These are phyloP conservation scores for Silurus asotus DNA, from an alignment of 2,113 vertebrate species.

Conservation along the genomic window DNA sequence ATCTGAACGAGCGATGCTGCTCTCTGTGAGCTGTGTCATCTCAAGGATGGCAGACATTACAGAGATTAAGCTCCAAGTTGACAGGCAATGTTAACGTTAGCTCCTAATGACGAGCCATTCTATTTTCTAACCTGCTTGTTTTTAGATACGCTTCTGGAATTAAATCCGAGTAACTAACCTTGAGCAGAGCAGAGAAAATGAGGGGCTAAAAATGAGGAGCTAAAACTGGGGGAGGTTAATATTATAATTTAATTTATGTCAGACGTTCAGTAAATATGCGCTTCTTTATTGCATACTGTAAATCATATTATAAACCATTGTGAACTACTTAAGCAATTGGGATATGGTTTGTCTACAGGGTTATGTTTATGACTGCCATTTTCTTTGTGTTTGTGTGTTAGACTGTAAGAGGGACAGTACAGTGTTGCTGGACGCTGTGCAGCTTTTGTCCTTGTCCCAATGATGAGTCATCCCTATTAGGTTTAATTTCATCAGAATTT, in stretches of 20 bases:
- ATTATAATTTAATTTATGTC: background rate
- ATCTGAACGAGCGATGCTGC: conserved; percentile 44
- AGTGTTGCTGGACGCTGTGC: background rate
- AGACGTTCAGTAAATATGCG: background rate
- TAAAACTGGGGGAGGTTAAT: background rate
- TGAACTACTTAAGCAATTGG: background rate
- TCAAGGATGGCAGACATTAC: conserved; percentile 44
- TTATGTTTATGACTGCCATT: background rate
- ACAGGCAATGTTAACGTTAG: conserved; percentile 26
- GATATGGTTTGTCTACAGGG: background rate
- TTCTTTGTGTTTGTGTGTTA: background rate
- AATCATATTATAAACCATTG: background rate
- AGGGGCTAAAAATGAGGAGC: background rate
- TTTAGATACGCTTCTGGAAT: background rate
- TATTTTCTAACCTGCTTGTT: conserved; percentile 14
- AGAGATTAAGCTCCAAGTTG: conserved; percentile 34
- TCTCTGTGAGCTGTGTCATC: conserved; percentile 43
- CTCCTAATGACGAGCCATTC: conserved; percentile 10
- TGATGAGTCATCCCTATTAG: conserved; percentile 68
- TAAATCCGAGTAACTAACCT: background rate
- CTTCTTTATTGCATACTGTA: background rate
- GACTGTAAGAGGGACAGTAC: background rate
- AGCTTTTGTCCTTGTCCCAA: conserved; percentile 56
- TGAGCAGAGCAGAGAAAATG: background rate
- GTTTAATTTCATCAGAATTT: conserved; percentile 71